Base-by-base conservation (phyloP, 2,888 invertebrate genomes). In the Pemphredon lugubris region DNA sequence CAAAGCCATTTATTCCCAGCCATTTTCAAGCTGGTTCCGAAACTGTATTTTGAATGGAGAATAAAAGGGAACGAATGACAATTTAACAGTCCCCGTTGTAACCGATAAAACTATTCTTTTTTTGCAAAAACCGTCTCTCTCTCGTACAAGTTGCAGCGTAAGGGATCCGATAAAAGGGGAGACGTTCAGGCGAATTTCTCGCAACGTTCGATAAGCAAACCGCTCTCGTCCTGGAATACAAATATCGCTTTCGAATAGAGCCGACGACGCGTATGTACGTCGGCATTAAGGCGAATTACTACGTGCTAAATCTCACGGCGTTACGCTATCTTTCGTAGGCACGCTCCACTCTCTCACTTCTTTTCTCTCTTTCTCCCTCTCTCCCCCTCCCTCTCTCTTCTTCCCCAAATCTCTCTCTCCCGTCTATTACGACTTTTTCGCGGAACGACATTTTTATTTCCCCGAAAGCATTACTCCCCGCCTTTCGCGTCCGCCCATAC, bases 371-470 rank as follows among this genome's bases (percentile, higher is more conserved):
- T 59, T 58, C 57, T 50, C 26, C 42, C 47, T n/a, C n/a, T 70
- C 71, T 30, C 30, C 37, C 20, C 55, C 67, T 55, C 53, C 9
- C 54, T 40, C n/a, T n/a, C n/a, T n/a, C 55, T 34, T 30, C 39
- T 34, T n/a, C 57, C 1, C 55, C 23, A 55, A 73, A 71, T n/a
- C n/a, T n/a, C n/a, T 66, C 63, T 58, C 57, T 50, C 26, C 42
- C 47, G 47, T 44, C 66, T 59, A 47, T 74, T 67, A 68, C 60
- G 37, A 37, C 7, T 72, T 51, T 61, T 53, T 20, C 44, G 32
- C 34, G 54, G 53, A 78, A 61, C 78, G 75, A 75, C 78, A 73
- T 70, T 75, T 78, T 78, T 78, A 78, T 78, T 78, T 68, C 73
- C n/a, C 55, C 37, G 7, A 57, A 37, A 64, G 75, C 59, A 72